Conservation (phyloP, 2,797 vertebrate genomes). For the Naso thynnoides region DNA sequence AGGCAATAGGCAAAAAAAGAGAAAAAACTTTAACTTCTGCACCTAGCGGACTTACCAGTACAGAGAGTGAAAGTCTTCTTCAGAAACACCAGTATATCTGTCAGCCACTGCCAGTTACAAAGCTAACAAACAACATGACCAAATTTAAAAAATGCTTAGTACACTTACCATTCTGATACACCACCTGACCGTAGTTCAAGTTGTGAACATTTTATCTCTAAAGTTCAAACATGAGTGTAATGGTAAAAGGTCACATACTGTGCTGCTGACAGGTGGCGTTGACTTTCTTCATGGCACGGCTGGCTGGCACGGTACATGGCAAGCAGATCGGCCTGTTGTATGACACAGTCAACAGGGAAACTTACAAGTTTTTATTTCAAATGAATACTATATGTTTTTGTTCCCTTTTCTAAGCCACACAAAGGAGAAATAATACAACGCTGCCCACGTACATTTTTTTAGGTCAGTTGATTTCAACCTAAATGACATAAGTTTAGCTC, state of each 20-base stretch:
- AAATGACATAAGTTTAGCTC: not conserved
- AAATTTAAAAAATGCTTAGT: too few species aligned
- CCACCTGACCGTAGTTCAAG: too few species aligned
- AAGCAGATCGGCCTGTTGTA: slow-evolving; percentile 87
- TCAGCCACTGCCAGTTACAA: too few species aligned
- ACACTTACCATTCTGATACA: too few species aligned
- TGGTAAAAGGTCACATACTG: slow-evolving; percentile 76
- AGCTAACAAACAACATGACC: too few species aligned
- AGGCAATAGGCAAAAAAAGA: too few species aligned
- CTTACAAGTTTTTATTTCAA: not conserved
- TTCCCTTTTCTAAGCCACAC: not conserved
- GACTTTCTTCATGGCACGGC: slow-evolving; percentile 83
- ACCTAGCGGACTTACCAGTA: too few species aligned
- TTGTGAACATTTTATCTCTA: not conserved
- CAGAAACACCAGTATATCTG: too few species aligned
- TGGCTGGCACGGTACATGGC: slow-evolving; percentile 85
- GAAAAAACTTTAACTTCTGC: too few species aligned
- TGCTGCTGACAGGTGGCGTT: slow-evolving; percentile 84
- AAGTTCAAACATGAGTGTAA: not conserved
- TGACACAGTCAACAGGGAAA: not conserved
- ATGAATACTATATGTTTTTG: not conserved
- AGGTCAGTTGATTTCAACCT: not conserved
- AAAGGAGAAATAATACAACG: not conserved
- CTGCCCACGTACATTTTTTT: not conserved
- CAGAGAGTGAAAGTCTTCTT: too few species aligned